Evolutionary conservation across 2,797 vertebrate species (phyloP).

Genomic region (Parauchenoglanis ngamensis): DNA sequence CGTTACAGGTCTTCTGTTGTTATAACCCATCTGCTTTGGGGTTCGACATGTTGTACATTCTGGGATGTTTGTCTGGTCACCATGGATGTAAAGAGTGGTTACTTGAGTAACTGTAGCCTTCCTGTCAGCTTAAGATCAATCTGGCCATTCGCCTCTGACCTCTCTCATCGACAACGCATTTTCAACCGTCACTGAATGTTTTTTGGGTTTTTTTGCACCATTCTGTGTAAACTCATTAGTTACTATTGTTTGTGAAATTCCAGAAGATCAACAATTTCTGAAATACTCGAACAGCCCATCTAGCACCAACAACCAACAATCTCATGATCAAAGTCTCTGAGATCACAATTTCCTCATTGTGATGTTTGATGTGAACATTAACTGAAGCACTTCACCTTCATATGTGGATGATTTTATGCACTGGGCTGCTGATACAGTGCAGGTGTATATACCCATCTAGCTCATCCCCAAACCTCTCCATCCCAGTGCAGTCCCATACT

Average conservation of each 20-base stretch:
- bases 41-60: background rate
- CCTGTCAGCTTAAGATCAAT: background rate
- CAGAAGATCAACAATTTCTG: background rate
- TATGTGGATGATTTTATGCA: conserved; percentile 2
- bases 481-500: background rate
- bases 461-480: background rate
- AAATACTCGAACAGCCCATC: background rate
- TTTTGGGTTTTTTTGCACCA: background rate
- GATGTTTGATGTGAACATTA: background rate
- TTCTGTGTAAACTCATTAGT: background rate
- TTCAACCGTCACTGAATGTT: background rate
- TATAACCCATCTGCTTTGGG: background rate
- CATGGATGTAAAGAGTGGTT: background rate
- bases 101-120: background rate
- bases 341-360: background rate
- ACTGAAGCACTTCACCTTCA: background rate
- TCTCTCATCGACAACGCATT: background rate
- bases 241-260: background rate
- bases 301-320: background rate
- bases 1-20: background rate
- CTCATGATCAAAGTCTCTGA: background rate
- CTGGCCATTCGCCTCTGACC: background rate
- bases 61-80: background rate
- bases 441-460: background rate
- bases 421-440: background rate